A percentile compares a stretch with the other conserved stretches of the same genome.
These are phyloP conservation scores for Tenualosa thibaudeaui DNA, from an alignment of 2,797 vertebrate species.

Conservation along the genomic window DNA sequence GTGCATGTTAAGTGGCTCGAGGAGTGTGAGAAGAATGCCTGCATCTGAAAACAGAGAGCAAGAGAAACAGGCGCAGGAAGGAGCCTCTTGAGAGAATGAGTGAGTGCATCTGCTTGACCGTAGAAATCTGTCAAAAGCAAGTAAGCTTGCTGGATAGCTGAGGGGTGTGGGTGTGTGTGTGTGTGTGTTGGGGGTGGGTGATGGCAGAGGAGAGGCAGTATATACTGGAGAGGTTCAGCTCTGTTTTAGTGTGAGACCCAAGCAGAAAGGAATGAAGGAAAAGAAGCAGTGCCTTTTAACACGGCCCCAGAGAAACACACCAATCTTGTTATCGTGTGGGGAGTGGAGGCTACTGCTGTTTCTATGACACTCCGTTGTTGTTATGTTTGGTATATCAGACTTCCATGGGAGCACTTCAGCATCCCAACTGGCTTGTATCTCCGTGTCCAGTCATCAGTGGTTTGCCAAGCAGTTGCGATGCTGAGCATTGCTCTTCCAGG, in stretches of 20 bases:
- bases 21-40: too few relatives aligned
- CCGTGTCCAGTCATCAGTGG: too few relatives aligned
- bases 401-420: too few relatives aligned
- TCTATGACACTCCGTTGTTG: not conserved
- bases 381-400: not conserved
- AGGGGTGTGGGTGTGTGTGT: not conserved
- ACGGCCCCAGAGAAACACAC: not conserved
- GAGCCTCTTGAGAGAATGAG: not conserved
- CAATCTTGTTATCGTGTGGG: not conserved
- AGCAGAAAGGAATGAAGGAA: not conserved
- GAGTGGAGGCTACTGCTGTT: not conserved
- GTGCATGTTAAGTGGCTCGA: too few relatives aligned
- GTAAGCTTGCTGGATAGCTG: slow-evolving; percentile 16
- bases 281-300: not conserved
- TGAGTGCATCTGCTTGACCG: not conserved
- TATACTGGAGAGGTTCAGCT: not conserved
- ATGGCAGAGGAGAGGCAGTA: not conserved
- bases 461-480: too few relatives aligned
- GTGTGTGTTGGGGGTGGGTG: not conserved
- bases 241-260: not conserved
- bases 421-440: too few relatives aligned
- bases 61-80: not conserved
- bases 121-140: slow-evolving; percentile 12
- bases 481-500: too few relatives aligned
- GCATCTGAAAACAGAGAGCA: not conserved